Base-by-base conservation (phyloP, 2,888 invertebrate genomes). In the Malacosoma neustria region DNA sequence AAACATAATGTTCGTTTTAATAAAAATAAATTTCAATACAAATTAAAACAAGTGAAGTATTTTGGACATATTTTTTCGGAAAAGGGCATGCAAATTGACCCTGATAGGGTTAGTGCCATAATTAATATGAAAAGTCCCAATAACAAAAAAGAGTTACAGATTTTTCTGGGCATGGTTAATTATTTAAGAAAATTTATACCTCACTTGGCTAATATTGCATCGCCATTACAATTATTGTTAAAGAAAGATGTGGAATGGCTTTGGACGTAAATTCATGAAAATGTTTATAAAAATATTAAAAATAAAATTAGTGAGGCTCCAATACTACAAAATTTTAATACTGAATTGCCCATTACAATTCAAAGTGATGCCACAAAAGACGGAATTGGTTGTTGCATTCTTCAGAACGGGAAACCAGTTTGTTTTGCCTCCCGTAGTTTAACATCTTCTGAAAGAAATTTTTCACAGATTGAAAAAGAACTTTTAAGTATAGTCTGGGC, bases 391-490 rank as follows among this genome's bases (percentile, higher is more conserved):
- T n/a, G n/a, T n/a, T n/a, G n/a, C n/a, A n/a, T n/a, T n/a, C n/a
- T n/a, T n/a, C n/a, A n/a, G n/a, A n/a, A n/a, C n/a, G n/a, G n/a
- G n/a, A n/a, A n/a, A n/a, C n/a, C n/a, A n/a, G n/a, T n/a, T n/a
- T n/a, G n/a, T n/a, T n/a, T n/a, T n/a, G n/a, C n/a, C n/a, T n/a
- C n/a, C n/a, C n/a, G n/a, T n/a, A n/a, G n/a, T n/a, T n/a, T n/a
- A n/a, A n/a, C n/a, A n/a, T n/a, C n/a, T n/a, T n/a, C n/a, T n/a
- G n/a, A n/a, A n/a, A n/a, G n/a, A n/a, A n/a, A n/a, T n/a, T n/a
- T n/a, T n/a, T n/a, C 64, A 3, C 67, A 74, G 49, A 67, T 74
- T 4, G 67, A 73, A 47, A 71, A 70, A 41, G 64, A 73, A 43
- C 38, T 62, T 2, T 43, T 71, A 33, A 63, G 64, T 14, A 56